These are phyloP conservation scores for Dendrolimus punctatus DNA, from an alignment of 1,140 invertebrate species.

Conservation along the genomic window DNA sequence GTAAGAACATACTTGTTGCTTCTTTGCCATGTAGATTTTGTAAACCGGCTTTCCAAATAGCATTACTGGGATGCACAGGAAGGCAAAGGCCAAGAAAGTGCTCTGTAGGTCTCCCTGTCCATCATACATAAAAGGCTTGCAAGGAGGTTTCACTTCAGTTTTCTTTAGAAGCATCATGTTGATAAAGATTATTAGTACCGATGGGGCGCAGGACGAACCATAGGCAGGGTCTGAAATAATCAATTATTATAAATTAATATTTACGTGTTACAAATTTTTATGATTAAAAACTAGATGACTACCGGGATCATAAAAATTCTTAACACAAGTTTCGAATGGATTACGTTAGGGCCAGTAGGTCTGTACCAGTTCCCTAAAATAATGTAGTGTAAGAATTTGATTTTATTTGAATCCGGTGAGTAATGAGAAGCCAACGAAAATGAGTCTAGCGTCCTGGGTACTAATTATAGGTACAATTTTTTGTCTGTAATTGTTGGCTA, in stretches of 20 bases:
- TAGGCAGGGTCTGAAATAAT: slow-evolving; percentile 44
- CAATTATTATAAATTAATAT: neutral
- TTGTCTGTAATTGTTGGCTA: too few species aligned
- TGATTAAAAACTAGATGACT: too few species aligned
- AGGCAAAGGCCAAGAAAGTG: slow-evolving; percentile 85
- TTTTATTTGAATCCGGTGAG: too few species aligned
- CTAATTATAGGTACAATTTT: too few species aligned
- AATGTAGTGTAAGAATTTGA: too few species aligned
- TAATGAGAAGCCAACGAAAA: too few species aligned
- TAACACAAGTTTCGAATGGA: too few species aligned
- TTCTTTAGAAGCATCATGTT: slow-evolving; percentile 91
- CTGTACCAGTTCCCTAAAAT: too few species aligned
- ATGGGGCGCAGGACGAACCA: slow-evolving; percentile 83
- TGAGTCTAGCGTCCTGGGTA: too few species aligned
- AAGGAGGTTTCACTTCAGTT: slow-evolving; percentile 47
- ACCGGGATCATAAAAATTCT: too few species aligned
- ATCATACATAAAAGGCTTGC: slow-evolving; percentile 77
- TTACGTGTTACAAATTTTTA: too few species aligned
- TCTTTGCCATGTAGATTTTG: slow-evolving; percentile 74
- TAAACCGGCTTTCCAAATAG: slow-evolving; percentile 92
- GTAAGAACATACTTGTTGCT: slow-evolving; percentile 30
- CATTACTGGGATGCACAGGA: slow-evolving; percentile 96
- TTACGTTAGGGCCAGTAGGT: too few species aligned
- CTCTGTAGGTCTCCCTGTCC: slow-evolving; percentile 85
- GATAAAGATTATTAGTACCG: slow-evolving; percentile 92